Conservation (phyloP, 2,113 vertebrate species). For the Anolis carolinensis region DNA sequence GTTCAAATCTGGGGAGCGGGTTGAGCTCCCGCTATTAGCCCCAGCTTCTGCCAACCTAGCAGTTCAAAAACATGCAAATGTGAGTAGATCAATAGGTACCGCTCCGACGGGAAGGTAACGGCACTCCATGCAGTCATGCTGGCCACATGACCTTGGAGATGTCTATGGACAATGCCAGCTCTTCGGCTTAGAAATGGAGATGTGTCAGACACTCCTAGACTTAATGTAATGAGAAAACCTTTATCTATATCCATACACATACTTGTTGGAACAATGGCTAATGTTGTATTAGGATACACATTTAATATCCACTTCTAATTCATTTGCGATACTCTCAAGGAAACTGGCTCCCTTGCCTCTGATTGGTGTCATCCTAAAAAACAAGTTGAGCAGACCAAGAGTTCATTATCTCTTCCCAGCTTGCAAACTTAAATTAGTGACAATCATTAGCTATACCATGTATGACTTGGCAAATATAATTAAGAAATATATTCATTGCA, state of each 20-base stretch:
- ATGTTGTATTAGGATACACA: constrained; percentile 70
- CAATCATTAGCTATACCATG: constrained; percentile 74
- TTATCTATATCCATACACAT: constrained; percentile 54
- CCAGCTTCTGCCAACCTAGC: no score
- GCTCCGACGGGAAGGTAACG: no score
- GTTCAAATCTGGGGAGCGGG: no score
- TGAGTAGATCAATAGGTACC: no score
- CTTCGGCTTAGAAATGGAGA: no score
- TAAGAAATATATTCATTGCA: constrained; percentile 87
- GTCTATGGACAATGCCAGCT: no score
- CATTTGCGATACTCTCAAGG: constrained; percentile 39
- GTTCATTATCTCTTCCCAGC: constrained; percentile 59
- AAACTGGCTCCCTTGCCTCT: background rate
- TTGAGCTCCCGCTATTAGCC: no score
- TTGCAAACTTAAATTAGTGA: constrained; percentile 71
- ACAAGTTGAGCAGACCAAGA: constrained; percentile 45
- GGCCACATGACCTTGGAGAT: no score
- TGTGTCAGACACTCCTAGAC: no score
- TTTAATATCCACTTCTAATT: constrained; percentile 64
- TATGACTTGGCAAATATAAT: constrained; percentile 77
- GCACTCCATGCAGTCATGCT: no score
- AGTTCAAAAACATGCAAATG: no score
- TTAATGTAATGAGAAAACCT: no score
- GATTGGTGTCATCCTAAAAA: constrained; percentile 31
- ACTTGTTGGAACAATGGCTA: constrained; percentile 69